A percentile compares a stretch with the other conserved stretches of the same genome.
Evolutionary conservation across 2,113 vertebrate genomes (phyloP).

Genomic region (Stictonetta naevosa): DNA sequence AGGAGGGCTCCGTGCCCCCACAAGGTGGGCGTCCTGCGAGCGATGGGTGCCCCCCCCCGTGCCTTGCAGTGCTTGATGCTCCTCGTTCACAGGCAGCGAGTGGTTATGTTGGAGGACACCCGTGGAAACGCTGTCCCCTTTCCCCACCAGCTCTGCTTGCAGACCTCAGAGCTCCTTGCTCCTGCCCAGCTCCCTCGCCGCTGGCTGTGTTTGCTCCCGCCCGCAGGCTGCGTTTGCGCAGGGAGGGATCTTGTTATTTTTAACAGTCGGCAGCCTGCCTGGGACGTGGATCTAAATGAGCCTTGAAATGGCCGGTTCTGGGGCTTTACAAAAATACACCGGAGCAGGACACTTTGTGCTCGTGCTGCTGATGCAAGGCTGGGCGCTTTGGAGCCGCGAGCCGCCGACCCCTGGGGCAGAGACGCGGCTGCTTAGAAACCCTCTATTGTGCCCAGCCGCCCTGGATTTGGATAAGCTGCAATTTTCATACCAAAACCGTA

Average conservation of each 20-base stretch:
- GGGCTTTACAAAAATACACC: not conserved
- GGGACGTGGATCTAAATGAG: not conserved
- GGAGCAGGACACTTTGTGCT: not conserved
- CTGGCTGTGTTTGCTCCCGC: not conserved
- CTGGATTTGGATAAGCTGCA: not conserved
- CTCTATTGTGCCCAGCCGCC: not conserved
- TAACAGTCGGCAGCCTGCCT: not conserved
- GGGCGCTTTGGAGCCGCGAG: not conserved
- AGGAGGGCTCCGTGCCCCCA: not conserved
- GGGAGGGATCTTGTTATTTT: not conserved
- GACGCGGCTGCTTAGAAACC: not conserved
- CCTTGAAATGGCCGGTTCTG: not conserved
- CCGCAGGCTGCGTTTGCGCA: rapidly evolving
- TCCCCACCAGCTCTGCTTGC: rapidly evolving
- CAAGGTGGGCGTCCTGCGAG: not conserved
- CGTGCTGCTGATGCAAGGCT: not conserved
- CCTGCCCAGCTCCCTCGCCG: not conserved
- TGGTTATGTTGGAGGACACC: rapidly evolving
- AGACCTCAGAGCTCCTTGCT: not conserved
- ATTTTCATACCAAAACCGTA: not conserved
- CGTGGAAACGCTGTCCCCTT: rapidly evolving
- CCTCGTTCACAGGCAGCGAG: rapidly evolving
- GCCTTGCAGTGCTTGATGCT: rapidly evolving
- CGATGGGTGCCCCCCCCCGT: rapidly evolving
- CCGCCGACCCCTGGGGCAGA: not conserved